phyloP scores from a whole-genome alignment of 2,888 invertebrate genomes.

The Metacarcinus magister region DNA sequence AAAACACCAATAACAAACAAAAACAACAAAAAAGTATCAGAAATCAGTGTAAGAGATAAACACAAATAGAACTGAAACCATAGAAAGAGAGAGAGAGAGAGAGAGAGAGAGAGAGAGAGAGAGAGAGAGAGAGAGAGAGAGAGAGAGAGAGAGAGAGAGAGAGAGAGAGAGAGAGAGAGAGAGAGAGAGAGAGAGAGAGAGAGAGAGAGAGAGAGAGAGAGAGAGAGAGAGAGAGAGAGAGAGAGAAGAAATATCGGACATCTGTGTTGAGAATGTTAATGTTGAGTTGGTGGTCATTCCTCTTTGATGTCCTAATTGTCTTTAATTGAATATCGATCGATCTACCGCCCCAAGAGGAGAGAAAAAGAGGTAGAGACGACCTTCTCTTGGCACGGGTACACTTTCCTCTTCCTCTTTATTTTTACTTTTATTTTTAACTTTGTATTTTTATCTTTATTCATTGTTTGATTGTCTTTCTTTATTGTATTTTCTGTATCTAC shows the following conservation, averaged over 20 bases:
- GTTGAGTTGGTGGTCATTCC: background rate
- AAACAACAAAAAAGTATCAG: background rate
- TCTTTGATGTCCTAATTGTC: background rate
- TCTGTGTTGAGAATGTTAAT: too few relatives aligned
- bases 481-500: background rate
- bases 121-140: background rate
- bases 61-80: background rate
- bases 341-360: background rate
- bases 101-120: constrained; percentile 38
- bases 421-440: background rate
- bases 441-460: background rate
- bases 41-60: background rate
- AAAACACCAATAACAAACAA: background rate
- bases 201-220: too few relatives aligned
- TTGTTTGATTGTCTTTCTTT: background rate
- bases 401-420: background rate
- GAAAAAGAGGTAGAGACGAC: too few relatives aligned
- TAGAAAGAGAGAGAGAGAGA: constrained; percentile 9
- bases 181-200: too few relatives aligned
- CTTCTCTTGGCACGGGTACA: too few relatives aligned
- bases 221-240: too few relatives aligned
- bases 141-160: background rate
- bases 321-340: background rate
- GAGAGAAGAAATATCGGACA: too few relatives aligned
- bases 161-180: too few relatives aligned